Evolutionary conservation across 2,888 invertebrate genomes (phyloP), one percentile per base, ranked within the genome.

Genomic region (Desoria tigrina): DNA sequence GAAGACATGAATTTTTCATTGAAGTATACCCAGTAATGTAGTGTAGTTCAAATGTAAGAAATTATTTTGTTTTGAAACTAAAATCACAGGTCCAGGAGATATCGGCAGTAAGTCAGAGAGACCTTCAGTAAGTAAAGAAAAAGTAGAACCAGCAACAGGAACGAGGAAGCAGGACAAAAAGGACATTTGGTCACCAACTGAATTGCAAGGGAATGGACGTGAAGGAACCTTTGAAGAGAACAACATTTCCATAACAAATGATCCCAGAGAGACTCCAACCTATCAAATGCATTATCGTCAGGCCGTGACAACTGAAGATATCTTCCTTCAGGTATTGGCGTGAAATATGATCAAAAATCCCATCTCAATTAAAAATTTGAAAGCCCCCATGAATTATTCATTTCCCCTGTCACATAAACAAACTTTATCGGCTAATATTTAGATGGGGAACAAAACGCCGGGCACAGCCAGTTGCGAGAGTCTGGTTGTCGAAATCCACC

Each of bases 231-330:
- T 81, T 11, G 26, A 32, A 32, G 6, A 32, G 32, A 32, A 32
- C 23, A 45, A 28, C 37, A 51, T 57, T 37, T 84, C 85, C 4
- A 78, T 81, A 16, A 80, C 83, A 3, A 77, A 83, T 23, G 87
- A 87, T 72, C 86, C 86, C 65, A 84, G 88, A 50, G 84, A 85
- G 78, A 81, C 83, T 24, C 92, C 92, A 0, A 84, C 85, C 73
- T 93, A 91, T 81, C 87, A 88, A 42, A 88, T 94, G 79, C 85
- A 87, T 73, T 94, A 92, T 80, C 89, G 90, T 75, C 95, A 95
- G 80, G 84, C 89, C 39, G 90, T 95, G 0, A 86, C 88, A 9
- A 86, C 93, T 0, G 90, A 92, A 79, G 94, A 95, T 80, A 85
- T 94, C 9, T 95, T 86, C 80, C 83, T 95, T 58, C 90, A 90